These are phyloP conservation scores for Dissostichus mawsoni DNA, from an alignment of 2,113 vertebrate species.

Conservation along the genomic window DNA sequence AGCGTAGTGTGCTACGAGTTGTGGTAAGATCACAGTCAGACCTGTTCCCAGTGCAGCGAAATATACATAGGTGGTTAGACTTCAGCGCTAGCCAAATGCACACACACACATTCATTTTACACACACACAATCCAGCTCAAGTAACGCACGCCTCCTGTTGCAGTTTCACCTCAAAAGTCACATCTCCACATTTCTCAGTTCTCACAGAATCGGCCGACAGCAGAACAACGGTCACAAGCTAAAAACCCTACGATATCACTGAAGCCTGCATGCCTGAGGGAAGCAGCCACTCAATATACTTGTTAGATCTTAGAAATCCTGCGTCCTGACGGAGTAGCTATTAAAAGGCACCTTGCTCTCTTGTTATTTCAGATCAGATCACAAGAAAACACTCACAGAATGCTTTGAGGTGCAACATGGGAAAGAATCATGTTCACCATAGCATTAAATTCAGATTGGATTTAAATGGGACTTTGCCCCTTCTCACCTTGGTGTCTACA, in stretches of 20 bases:
- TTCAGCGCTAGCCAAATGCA: conserved; percentile 22
- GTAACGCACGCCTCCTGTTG: not conserved
- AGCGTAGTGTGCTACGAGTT: conserved; percentile 25
- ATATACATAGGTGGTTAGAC: conserved; percentile 58
- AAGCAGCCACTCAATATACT: conserved; percentile 26
- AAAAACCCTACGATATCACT: conserved; percentile 25
- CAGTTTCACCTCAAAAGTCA: conserved; percentile 55
- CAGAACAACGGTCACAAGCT: conserved; percentile 27
- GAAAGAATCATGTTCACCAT: conserved; percentile 49
- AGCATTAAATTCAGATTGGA: conserved; percentile 64
- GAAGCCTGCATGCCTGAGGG: conserved; percentile 13
- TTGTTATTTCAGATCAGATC: conserved; percentile 47
- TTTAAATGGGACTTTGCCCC: conserved; percentile 64
- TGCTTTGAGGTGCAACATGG: conserved; percentile 40
- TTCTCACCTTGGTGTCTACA: conserved; percentile 65
- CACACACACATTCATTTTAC: not conserved
- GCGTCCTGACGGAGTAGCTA: conserved; percentile 23
- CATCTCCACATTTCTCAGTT: conserved; percentile 39
- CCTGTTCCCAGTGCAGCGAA: conserved; percentile 37
- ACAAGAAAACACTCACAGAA: conserved; percentile 37
- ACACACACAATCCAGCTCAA: conserved; percentile 12
- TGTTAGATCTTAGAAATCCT: conserved; percentile 42
- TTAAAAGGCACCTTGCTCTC: conserved; percentile 48
- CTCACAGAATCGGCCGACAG: conserved; percentile 27
- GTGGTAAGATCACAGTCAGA: conserved; percentile 62